phyloP scores from a whole-genome alignment of 2,888 invertebrate species.

The Toxonevra muliebris region DNA sequence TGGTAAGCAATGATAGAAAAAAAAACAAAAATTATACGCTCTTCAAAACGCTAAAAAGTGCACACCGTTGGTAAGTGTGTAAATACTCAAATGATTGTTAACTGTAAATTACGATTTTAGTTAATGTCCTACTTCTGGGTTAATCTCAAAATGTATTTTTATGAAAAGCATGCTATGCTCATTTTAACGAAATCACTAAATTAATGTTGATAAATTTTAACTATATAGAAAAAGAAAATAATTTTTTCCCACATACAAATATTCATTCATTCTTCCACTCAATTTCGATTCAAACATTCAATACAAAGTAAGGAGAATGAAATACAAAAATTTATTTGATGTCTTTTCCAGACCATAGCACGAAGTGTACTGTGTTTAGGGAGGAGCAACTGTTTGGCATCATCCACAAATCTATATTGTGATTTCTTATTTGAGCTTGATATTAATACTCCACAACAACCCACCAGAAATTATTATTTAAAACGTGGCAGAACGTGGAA shows the following conservation, averaged over 20 bases:
- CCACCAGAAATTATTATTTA: slow-evolving; percentile 16
- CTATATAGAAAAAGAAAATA: slow-evolving; percentile 14
- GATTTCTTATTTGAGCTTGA: slow-evolving; percentile 25
- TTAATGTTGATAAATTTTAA: no score
- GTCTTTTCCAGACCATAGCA: background rate
- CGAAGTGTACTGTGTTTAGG: background rate
- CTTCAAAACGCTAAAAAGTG: no score
- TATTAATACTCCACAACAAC: background rate
- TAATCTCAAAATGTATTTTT: no score
- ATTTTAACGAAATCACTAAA: no score
- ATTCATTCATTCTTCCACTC: slow-evolving; percentile 44
- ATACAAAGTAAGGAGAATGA: slow-evolving; percentile 13
- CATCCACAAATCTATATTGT: background rate
- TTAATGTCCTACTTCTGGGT: no score
- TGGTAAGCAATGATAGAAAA: no score
- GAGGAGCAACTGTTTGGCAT: background rate
- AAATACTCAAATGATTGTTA: no score
- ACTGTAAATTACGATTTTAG: no score
- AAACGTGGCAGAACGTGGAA: slow-evolving; percentile 5
- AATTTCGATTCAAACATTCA: slow-evolving; percentile 54
- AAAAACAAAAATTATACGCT: no score
- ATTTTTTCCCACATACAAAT: slow-evolving; percentile 18
- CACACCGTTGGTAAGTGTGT: no score
- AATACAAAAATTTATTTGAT: background rate
- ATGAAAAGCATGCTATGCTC: no score